phyloP scores from a whole-genome alignment of 2,888 invertebrate species.

The Sisyra terminalis region DNA sequence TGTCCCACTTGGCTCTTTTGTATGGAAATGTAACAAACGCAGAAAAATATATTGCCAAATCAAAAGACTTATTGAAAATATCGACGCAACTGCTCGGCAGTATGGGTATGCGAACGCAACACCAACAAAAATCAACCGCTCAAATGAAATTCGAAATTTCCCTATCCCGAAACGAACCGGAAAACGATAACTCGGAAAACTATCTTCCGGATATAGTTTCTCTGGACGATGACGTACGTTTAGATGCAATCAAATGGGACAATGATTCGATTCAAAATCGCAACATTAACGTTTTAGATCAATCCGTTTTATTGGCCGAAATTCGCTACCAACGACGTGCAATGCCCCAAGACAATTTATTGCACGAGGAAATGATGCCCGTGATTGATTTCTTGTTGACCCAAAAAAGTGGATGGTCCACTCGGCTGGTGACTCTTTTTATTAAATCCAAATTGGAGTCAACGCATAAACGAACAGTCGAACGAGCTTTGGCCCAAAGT shows the following conservation, averaged over 20 bases:
- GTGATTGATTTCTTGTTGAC: conserved; percentile 53
- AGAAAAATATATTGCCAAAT: conserved; percentile 45
- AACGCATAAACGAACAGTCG: conserved; percentile 63
- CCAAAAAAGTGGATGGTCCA: conserved; percentile 55
- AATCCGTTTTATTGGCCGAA: conserved; percentile 61
- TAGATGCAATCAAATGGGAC: conserved; percentile 59
- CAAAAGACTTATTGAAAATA: conserved; percentile 45
- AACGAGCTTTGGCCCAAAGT: conserved; percentile 74
- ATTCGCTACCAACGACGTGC: conserved; percentile 56
- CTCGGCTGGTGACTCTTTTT: conserved; percentile 57
- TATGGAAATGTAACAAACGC: conserved; percentile 59
- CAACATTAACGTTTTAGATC: conserved; percentile 32
- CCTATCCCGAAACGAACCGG: conserved; percentile 24
- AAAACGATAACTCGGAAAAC: conserved; percentile 33
- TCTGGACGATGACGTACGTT: conserved; percentile 72
- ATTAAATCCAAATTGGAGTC: conserved; percentile 64
- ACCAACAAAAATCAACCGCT: conserved; percentile 64
- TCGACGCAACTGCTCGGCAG: conserved; percentile 55
- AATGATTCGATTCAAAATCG: conserved; percentile 32
- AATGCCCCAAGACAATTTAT: conserved; percentile 63
- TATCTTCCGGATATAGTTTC: conserved; percentile 47
- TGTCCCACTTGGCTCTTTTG: conserved; percentile 48
- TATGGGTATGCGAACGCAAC: conserved; percentile 80
- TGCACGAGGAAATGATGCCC: conserved; percentile 66
- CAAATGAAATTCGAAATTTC: conserved; percentile 63